These are phyloP conservation scores for Lasaia peninsularis DNA, from an alignment of 1,140 invertebrate genomes.

Conservation along the genomic window DNA sequence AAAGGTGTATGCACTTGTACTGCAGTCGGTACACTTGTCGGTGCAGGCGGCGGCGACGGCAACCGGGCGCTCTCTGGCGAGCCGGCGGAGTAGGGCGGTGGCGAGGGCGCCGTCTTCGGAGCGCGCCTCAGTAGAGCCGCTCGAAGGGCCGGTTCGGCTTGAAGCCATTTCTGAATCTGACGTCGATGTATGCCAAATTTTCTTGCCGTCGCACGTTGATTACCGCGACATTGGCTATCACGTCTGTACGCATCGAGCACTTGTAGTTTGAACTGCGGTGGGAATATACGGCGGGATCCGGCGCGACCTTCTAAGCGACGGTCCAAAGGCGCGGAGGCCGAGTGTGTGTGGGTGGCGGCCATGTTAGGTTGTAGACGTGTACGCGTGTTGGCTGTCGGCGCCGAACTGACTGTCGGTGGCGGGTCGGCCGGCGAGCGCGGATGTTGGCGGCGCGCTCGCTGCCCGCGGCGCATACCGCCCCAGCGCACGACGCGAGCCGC, in stretches of 20 bases:
- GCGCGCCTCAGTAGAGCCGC: constrained; percentile 79
- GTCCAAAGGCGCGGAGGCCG: constrained; percentile 63
- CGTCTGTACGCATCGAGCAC: constrained; percentile 90
- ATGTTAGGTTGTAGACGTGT: constrained; percentile 49
- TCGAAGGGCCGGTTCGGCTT: constrained; percentile 86
- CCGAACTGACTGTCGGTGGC: constrained; percentile 70
- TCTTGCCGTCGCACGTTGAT: constrained; percentile 89
- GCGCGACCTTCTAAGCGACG: constrained; percentile 76
- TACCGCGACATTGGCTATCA: constrained; percentile 90
- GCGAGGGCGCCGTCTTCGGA: constrained; percentile 59
- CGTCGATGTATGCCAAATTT: constrained; percentile 91
- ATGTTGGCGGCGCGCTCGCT: constrained; percentile 77
- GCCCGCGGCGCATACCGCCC: constrained; percentile 76
- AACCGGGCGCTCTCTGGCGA: constrained; percentile 63
- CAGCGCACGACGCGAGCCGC: constrained; percentile 67
- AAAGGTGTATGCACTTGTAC: constrained; percentile 52
- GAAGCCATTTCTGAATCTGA: constrained; percentile 93
- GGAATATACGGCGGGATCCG: constrained; percentile 88
- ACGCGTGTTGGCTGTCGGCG: constrained; percentile 61
- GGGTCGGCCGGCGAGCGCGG: constrained; percentile 47
- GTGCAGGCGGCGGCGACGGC: constrained; percentile 65
- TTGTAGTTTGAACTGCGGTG: constrained; percentile 90
- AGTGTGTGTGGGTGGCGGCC: constrained; percentile 62
- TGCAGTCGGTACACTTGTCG: constrained; percentile 49
- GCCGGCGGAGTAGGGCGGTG: constrained; percentile 56